Conservation (phyloP, 2,888 invertebrate species). For the Coleophora flavipennella region DNA sequence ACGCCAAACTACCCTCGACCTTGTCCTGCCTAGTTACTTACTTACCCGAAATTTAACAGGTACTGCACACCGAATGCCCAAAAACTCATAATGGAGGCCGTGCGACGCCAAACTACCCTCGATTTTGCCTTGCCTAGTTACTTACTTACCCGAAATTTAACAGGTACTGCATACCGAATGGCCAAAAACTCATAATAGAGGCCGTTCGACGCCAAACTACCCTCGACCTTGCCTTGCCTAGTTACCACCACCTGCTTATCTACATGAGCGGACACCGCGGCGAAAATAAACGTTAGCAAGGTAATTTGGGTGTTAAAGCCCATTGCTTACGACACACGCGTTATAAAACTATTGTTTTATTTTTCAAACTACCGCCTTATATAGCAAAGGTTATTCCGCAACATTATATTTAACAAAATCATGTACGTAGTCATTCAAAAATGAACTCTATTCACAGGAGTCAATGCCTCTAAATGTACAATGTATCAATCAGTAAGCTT, state of each 20-base stretch:
- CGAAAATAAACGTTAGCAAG: slow-evolving; percentile 20
- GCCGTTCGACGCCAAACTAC: slow-evolving; percentile 37
- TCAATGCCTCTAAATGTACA: too few species aligned
- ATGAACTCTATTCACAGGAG: too few species aligned
- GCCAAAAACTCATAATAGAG: slow-evolving; percentile 53
- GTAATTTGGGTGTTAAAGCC: slow-evolving; percentile 16
- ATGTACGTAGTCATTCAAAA: too few species aligned
- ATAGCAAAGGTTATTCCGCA: slow-evolving; percentile 1
- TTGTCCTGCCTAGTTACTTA: background rate
- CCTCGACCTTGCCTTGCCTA: slow-evolving; percentile 51
- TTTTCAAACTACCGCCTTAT: slow-evolving; percentile 12
- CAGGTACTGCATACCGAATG: slow-evolving; percentile 46
- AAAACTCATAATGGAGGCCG: slow-evolving; percentile 49
- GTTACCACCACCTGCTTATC: slow-evolving; percentile 40
- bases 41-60: slow-evolving; percentile 34
- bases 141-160: slow-evolving; percentile 47
- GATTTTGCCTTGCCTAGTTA: slow-evolving; percentile 39
- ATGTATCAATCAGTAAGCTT: too few species aligned
- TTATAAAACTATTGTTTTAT: slow-evolving; percentile 16
- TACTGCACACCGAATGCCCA: slow-evolving; percentile 50
- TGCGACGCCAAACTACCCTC: slow-evolving; percentile 44
- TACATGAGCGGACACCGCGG: slow-evolving; percentile 23
- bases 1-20: slow-evolving; percentile 32
- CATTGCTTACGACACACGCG: slow-evolving; percentile 15
- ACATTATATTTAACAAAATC: too few species aligned